These are phyloP conservation scores for Brachionus asplanchnoidis DNA, from an alignment of 1,140 invertebrate species.

Conservation along the genomic window DNA sequence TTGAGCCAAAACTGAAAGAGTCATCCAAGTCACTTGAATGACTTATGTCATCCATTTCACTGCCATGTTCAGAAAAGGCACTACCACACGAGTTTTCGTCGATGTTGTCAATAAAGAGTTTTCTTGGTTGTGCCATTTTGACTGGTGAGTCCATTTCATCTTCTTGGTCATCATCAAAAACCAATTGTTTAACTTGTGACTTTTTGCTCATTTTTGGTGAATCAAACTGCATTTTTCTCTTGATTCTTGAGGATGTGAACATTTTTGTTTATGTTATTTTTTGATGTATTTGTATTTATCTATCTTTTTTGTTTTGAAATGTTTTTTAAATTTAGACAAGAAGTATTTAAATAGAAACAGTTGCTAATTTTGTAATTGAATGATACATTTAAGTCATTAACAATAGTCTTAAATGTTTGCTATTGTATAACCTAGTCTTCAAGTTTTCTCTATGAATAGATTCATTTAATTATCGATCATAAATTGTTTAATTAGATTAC, in stretches of 20 bases:
- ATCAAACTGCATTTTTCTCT: neutral
- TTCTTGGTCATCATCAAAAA: neutral
- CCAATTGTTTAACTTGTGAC: neutral
- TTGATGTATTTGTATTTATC: neutral
- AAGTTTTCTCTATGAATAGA: neutral
- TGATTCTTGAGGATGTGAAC: neutral
- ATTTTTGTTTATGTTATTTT: neutral
- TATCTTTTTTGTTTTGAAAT: too few relatives aligned
- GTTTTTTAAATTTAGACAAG: neutral
- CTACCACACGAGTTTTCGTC: conserved; percentile 1
- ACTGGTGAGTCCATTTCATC: neutral
- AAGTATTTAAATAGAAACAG: neutral
- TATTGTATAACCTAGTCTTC: neutral
- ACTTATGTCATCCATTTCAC: neutral
- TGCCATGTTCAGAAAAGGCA: neutral
- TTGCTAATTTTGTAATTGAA: neutral
- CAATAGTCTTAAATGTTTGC: conserved; percentile 7
- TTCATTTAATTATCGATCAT: neutral
- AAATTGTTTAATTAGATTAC: conserved; percentile 25
- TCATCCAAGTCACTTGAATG: neutral
- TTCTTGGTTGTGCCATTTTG: neutral
- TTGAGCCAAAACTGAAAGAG: neutral
- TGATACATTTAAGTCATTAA: neutral
- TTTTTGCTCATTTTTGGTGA: neutral
- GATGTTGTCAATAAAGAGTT: neutral